Conservation (phyloP, 2,113 vertebrate species). For the Willisornis vidua region DNA sequence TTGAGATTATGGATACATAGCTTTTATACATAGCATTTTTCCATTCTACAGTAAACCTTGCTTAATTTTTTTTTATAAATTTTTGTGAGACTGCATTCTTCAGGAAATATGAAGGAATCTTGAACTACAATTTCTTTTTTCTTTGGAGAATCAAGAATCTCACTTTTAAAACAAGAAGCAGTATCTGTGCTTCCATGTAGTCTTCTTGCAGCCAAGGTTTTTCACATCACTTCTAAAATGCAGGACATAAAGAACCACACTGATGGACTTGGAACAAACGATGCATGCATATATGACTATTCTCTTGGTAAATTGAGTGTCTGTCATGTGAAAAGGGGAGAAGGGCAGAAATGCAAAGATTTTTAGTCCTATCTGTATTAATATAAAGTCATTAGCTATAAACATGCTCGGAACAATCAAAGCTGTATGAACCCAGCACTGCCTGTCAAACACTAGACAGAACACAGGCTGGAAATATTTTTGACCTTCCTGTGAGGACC, state of each 20-base stretch:
- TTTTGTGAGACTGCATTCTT: background rate
- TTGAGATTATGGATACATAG: background rate
- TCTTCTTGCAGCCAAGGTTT: background rate
- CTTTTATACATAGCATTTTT: background rate
- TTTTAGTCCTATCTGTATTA: no score
- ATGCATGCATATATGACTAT: background rate
- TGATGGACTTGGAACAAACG: background rate
- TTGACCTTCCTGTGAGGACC: no score
- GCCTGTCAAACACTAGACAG: no score
- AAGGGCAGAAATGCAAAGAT: no score
- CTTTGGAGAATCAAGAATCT: background rate
- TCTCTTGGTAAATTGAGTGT: background rate
- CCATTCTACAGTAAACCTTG: background rate
- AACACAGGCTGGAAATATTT: no score
- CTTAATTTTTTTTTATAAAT: background rate
- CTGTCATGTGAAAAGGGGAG: background rate
- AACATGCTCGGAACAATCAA: no score
- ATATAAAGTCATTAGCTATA: no score
- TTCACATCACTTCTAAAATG: background rate
- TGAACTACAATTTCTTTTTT: background rate
- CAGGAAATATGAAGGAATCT: background rate
- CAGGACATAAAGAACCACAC: background rate
- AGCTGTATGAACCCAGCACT: no score
- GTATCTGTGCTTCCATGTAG: background rate
- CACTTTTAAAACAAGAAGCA: background rate